Evolutionary conservation across 2,797 vertebrate species (phyloP).

Genomic region (Siniperca undulata): DNA sequence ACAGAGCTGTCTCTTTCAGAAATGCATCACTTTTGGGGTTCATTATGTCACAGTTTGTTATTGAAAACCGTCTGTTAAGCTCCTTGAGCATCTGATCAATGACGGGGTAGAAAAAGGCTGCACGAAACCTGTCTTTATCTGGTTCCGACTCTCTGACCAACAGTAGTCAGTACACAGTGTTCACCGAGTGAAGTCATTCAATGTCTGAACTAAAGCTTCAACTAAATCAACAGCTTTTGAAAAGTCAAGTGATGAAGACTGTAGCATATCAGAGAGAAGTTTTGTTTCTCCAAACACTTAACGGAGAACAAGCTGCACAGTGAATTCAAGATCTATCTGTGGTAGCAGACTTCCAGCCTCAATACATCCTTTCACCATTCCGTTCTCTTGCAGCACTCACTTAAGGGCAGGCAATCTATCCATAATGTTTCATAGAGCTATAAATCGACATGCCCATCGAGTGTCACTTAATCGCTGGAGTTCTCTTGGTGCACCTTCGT

Average conservation of each 20-base stretch:
- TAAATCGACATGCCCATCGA: constrained; percentile 22
- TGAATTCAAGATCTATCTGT: constrained; percentile 18
- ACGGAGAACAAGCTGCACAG: too few relatives aligned
- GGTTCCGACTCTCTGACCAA: constrained; percentile 7
- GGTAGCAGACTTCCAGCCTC: constrained; percentile 31
- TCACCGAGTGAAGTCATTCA: constrained; percentile 11
- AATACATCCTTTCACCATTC: constrained; percentile 23
- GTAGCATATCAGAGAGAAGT: constrained; percentile 23
- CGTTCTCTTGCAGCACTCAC: constrained; percentile 19
- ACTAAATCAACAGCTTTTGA: constrained; percentile 36
- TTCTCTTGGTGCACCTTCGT: constrained; percentile 22
- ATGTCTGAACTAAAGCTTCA: constrained; percentile 38
- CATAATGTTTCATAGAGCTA: constrained; percentile 16
- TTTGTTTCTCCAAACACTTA: constrained; percentile 30
- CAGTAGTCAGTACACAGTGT: background rate
- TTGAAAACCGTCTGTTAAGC: constrained; percentile 35
- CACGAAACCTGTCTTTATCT: constrained; percentile 7
- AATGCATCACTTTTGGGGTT: constrained; percentile 32
- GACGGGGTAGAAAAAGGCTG: constrained; percentile 1
- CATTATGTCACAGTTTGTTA: constrained; percentile 26
- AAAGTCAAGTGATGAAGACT: constrained; percentile 25
- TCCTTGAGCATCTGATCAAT: constrained; percentile 35
- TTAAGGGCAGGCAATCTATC: constrained; percentile 40
- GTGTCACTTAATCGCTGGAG: constrained; percentile 23
- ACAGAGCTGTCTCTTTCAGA: constrained; percentile 7